Evolutionary conservation across 2,888 invertebrate genomes (phyloP), one percentile per base, ranked within the genome.

Genomic region (Mythimna impura): DNA sequence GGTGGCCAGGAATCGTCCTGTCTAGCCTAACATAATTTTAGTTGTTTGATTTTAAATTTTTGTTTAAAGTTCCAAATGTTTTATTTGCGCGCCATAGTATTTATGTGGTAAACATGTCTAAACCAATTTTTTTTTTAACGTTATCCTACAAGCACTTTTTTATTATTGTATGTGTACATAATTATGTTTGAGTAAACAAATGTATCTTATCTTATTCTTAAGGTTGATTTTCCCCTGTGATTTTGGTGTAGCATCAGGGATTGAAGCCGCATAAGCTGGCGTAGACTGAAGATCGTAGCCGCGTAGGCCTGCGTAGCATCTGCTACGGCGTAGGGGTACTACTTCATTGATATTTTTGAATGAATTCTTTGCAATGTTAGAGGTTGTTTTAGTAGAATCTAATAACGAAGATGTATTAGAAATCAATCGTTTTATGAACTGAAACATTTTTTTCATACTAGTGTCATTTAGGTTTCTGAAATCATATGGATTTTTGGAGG

Each of bases 241-340:
- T 30, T 14, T 36, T 62, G 10, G 8, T 12, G 36, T 17, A 20
- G 43, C 17, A n/a, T 54, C 43, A 55, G 55, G 5, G 6, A 47
- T 64, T 40, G 54, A 25, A 71, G 61, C 40, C 10, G 14, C 47
- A 52, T 63, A 67, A 40, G 3, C 14, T 34, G 5, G 12, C 57
- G 65, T 66, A 43, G 58, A 20, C 47, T 57, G 6, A 61, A 17
- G 14, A 34, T n/a, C 50, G 54, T 73, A 54, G 68, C 12, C 20
- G 43, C 40, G 62, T 64, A 60, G 69, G 9, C 5, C 9, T 12
- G 43, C 67, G 47, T 61, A 76, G 68, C 60, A 8, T 2, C 1
- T 1, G 22, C 68, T 78, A 79, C 74, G 73, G 20, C 65, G 61
- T 66, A 74, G 63, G 12, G 7, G 2, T 10, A 54, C 20, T 47